Evolutionary conservation across 2,797 vertebrate genomes (phyloP), one percentile per base, ranked within the genome.

Genomic region (Schizopygopsis pylzovi): DNA sequence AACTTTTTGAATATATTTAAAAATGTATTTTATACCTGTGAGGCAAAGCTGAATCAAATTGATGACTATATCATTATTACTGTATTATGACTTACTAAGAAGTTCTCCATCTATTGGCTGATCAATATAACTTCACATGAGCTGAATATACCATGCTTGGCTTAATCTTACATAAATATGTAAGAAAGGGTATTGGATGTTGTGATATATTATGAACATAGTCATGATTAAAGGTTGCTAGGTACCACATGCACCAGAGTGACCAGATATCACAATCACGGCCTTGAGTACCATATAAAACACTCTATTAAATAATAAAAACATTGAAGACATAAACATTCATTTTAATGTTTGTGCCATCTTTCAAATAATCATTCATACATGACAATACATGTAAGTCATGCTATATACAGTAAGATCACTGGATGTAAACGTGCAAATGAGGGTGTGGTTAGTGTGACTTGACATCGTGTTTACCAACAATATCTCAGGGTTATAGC

Each of bases 21-120:
- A 61, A 25, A 25, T 25, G 4, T 25, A n/a, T 25, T 25, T 25
- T 28, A 41, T 41, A 22, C 2, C 67, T 41, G 10, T 61, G 37
- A 41, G 45, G 22, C 20, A 43, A 71, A 71, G 39, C 39, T 28
- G 59, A 63, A 63, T 20, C 56, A 59, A 59, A 59, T 22, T 61
- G 22, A 61, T 61, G 15, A 52, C 6, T 6, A 28, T 28, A 15
- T 25, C 13, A 25, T 61, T 6, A 28, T 63, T 13, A 28, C 12
- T 28, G 7, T 63, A 61, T n/a, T n/a, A 63, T 63, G 4, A 63
- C n/a, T 41, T 13, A 18, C 4, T 79, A 28, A 63, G 56, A 63
- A 28, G 39, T 79, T 56, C 77, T 43, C 77, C 77, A 39, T 63
- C 77, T 79, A 45, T 28, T 63, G 77, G 56, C 15, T 16, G 41